Evolutionary conservation across 2,888 invertebrate species (phyloP).

Genomic region (Allolobophora icterica): DNA sequence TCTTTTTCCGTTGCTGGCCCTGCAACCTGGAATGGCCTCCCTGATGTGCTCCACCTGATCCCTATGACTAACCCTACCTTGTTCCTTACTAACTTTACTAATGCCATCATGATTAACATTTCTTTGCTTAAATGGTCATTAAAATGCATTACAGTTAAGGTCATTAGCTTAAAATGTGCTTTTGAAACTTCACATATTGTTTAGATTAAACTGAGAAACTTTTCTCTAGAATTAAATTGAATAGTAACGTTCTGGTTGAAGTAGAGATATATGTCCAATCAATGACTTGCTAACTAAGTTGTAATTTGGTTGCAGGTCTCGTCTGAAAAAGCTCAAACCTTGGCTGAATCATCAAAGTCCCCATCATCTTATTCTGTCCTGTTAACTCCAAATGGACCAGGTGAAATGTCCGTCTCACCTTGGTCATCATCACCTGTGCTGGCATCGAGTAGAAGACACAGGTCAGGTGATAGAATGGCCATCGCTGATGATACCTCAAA

Average conservation of each 20-base stretch:
- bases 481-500: neutral
- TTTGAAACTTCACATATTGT: neutral
- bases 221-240: neutral
- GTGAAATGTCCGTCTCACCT: slow-evolving; percentile 63
- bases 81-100: too few relatives aligned
- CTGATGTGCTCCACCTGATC: too few relatives aligned
- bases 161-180: too few relatives aligned
- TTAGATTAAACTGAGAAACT: neutral
- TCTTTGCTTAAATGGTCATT: too few relatives aligned
- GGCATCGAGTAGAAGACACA: neutral
- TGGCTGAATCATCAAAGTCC: neutral
- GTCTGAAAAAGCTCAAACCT: neutral
- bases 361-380: neutral
- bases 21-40: too few relatives aligned
- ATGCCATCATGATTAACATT: too few relatives aligned
- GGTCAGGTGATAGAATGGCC: neutral
- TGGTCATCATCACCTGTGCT: slow-evolving; percentile 49
- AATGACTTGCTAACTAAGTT: neutral
- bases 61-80: too few relatives aligned
- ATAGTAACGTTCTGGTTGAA: neutral
- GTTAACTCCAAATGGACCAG: slow-evolving; percentile 59
- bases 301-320: neutral
- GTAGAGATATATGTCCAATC: neutral
- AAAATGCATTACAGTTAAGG: too few relatives aligned
- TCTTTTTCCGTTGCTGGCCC: too few relatives aligned